Base-by-base conservation (phyloP, 2,113 vertebrate genomes). In the Grallaria varia region DNA sequence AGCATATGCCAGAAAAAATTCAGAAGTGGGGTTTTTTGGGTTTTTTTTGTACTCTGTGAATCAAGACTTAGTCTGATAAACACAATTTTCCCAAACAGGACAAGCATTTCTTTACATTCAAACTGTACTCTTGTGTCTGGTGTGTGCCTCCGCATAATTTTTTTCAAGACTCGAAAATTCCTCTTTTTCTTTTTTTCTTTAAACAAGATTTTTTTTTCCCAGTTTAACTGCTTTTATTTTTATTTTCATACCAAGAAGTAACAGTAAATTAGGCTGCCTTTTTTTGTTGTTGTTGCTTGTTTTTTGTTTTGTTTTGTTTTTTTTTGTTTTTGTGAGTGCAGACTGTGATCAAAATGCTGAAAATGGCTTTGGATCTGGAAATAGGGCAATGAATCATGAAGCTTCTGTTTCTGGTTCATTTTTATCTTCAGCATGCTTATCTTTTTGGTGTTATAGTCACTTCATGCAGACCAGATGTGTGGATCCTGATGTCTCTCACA, bases 381-480 rank as follows among this genome's bases (percentile, higher is more conserved):
- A 87, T 35, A 5, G 18, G 14, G 6, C 15, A 82, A n/a, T 53
- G 37, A 47, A 28, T 56, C 20, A 66, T 22, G 85, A 68, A 9
- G 5, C 9, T 84, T 72, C 74, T 82, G 19, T 11, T 82, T 94
- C 56, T 89, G 28, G 6, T 78, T 92, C 13, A 45, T 75, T 92
- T 81, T 92, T 79, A 76, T 31, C 35, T 53, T 45, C 53, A 79
- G 39, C 23, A 23, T 15, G 9, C 40, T 47, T 69, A 6, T 62
- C 49, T 75, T 62, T 85, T 40, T 73, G 60, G 45, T 90, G 22
- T 79, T 94, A 59, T 18, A 74, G 25, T 77, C 37, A 71, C 69
- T 23, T 82, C 71, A 35, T 91, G 66, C 80, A 96, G 62, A 89
- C 49, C 94, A 94, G 87, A 85, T 94, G 78, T 59, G 45, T 82